Conservation (phyloP, 2,797 vertebrate species). For the Propithecus perrieri region DNA sequence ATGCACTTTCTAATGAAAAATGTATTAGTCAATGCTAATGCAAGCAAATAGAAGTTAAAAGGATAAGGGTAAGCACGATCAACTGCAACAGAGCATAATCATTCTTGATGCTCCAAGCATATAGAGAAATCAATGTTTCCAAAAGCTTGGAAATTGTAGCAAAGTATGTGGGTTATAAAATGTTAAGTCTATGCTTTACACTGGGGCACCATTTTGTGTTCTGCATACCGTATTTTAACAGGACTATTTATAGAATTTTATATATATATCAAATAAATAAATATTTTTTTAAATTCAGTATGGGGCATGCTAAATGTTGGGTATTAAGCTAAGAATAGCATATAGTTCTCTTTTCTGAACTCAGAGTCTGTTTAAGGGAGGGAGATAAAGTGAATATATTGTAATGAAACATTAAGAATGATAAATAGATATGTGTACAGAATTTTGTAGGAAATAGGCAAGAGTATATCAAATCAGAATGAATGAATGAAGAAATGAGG, state of each 20-base stretch:
- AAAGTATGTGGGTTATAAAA: neutral
- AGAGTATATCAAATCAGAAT: neutral
- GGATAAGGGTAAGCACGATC: slow-evolving; percentile 13
- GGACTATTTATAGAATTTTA: neutral
- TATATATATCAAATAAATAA: neutral
- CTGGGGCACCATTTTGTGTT: neutral
- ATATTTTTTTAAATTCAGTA: neutral
- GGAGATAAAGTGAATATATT: neutral
- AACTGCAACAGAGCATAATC: neutral
- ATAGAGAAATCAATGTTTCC: slow-evolving; percentile 54
- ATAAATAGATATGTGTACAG: neutral
- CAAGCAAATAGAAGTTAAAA: slow-evolving; percentile 43
- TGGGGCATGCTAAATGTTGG: neutral
- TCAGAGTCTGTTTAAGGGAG: neutral
- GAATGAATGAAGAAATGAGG: neutral
- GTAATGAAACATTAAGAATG: neutral
- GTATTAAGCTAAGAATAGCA: neutral
- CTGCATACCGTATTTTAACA: neutral
- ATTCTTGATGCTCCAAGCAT: neutral
- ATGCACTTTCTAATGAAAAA: slow-evolving; percentile 65
- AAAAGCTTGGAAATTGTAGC: slow-evolving; percentile 46
- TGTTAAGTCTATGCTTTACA: neutral
- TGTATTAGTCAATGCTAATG: slow-evolving; percentile 44
- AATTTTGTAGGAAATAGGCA: neutral
- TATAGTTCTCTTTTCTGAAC: neutral